These are phyloP conservation scores for Upupa epops DNA, from an alignment of 2,113 vertebrate species.

Conservation along the genomic window DNA sequence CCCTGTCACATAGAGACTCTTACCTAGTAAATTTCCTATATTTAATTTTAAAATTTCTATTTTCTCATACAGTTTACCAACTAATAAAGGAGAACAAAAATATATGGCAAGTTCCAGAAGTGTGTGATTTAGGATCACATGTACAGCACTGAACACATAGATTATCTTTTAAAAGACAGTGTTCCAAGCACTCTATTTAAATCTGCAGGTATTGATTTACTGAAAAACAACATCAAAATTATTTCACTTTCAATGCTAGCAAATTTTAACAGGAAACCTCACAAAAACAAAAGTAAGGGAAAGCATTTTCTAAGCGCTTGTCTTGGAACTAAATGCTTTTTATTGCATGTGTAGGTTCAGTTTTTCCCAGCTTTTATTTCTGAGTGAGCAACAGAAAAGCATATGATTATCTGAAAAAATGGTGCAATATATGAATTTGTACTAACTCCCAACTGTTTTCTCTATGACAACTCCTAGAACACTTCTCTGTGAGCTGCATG, in stretches of 20 bases:
- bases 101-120: background rate
- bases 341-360: background rate
- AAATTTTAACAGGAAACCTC: background rate
- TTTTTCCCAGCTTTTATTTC: background rate
- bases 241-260: background rate
- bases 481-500: fast-evolving
- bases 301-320: background rate
- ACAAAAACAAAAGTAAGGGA: background rate
- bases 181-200: background rate
- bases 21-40: background rate
- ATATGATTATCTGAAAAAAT: background rate
- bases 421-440: background rate
- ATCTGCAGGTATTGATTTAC: background rate
- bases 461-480: background rate
- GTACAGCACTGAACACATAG: background rate
- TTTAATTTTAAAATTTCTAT: background rate
- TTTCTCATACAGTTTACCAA: background rate
- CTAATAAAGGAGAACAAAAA: background rate
- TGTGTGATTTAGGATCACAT: background rate
- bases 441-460: background rate
- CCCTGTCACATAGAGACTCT: background rate
- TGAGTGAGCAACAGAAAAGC: background rate
- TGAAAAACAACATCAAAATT: background rate
- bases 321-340: background rate
- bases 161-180: background rate